Base-by-base conservation (phyloP, 1,140 invertebrate species). In the Caenorhabditis latens region DNA sequence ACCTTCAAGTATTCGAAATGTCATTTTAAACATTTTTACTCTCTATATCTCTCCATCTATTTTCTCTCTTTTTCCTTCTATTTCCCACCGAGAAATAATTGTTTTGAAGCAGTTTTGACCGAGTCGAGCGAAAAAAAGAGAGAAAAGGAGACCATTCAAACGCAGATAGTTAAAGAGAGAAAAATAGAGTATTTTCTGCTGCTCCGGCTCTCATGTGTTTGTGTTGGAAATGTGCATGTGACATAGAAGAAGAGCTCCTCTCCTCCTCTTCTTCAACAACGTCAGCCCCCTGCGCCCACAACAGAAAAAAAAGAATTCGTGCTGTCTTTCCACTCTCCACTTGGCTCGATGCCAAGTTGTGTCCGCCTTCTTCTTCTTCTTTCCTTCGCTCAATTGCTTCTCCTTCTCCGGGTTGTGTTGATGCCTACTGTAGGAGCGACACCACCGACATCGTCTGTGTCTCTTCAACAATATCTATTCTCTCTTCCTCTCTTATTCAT, bases 341-440 rank as follows among this genome's bases (percentile, higher is more conserved):
- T 50, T 79, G 71, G 71, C 71, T 50, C 71, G 46, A 79, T 79
- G 71, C 71, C 71, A 79, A 79, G 71, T 79, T 50, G 71, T 75
- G 16, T 75, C 67, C 63, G 21, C 43, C 43, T 48, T 75, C 42
- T 43, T 79, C 42, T 43, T 79, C 46, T 13, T 79, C 71, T 79
- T 50, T 32, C 32, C 46, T 79, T 24, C 46, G 19, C 24, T 79
- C 67, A 19, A 43, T 75, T 75, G 16, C 67, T 40, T 67, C 63
- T 67, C 63, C 24, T 16, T 67, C 24, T 32, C 24, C 16, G 50
- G 16, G 50, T 32, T 32, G 32, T 32, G 32, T 32, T 14, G 50
- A 53, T 53, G 50, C 50, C 50, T 58, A 58, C 57, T 58, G 57
- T 58, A 58, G 57, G 57, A 32, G 32, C 32, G 32, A 32, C 32